A percentile compares a stretch with the other conserved stretches of the same genome.
These are phyloP conservation scores for Bilobella aurantiaca DNA, from an alignment of 1,140 invertebrate genomes.

Conservation along the genomic window DNA sequence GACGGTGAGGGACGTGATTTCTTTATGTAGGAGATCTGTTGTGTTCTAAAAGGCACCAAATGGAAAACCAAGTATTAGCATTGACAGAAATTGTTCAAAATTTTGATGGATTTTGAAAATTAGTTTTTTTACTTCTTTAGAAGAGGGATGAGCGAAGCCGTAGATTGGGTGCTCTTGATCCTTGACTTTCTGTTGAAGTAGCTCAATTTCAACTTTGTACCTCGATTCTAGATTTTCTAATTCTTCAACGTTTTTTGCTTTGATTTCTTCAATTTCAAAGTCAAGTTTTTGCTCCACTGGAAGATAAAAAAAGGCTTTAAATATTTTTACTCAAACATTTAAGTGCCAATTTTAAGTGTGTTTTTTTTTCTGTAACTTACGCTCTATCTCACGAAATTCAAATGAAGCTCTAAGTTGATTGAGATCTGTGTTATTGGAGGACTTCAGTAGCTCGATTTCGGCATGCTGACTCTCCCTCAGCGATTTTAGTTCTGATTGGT, in stretches of 20 bases:
- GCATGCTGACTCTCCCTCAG: background rate
- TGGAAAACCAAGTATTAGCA: background rate
- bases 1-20: conserved; percentile 26
- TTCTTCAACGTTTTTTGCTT: background rate
- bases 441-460: background rate
- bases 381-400: background rate
- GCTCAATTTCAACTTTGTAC: background rate
- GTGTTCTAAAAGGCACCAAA: conserved; percentile 18
- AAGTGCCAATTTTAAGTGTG: background rate
- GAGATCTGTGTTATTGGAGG: background rate
- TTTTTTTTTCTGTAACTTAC: background rate
- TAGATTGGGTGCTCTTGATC: background rate
- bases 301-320: background rate
- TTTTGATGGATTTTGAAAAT: no score
- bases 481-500: background rate
- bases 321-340: background rate
- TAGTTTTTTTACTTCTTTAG: no score
- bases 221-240: background rate
- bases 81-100: no score
- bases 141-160: no score
- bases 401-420: background rate
- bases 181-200: background rate
- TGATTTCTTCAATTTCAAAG: background rate
- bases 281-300: background rate
- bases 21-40: conserved; percentile 23